These are phyloP conservation scores for Globia sparganii DNA, from an alignment of 2,888 invertebrate species.

Conservation along the genomic window DNA sequence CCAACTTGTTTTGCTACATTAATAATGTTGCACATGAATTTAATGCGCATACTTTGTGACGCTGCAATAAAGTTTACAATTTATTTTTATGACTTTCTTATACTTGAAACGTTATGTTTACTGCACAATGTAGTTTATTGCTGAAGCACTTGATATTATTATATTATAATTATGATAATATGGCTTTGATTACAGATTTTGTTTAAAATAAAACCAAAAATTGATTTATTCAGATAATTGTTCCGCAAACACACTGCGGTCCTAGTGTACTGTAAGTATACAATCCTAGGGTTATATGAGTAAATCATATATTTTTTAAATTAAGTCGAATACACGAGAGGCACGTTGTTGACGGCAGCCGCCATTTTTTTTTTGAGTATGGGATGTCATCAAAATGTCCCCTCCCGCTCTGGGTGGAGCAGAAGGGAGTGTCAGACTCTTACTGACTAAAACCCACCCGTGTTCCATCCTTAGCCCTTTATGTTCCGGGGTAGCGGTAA, in stretches of 20 bases:
- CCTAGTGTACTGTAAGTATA: neutral
- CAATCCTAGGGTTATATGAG: neutral
- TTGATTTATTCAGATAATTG: neutral
- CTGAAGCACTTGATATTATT: constrained; percentile 17
- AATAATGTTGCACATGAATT: constrained; percentile 53
- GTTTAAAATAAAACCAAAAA: neutral
- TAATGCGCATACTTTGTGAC: constrained; percentile 51
- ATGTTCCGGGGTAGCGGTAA: too few relatives aligned
- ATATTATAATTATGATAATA: neutral
- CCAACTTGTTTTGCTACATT: constrained; percentile 33
- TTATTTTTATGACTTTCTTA: constrained; percentile 60
- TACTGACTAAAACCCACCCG: too few relatives aligned
- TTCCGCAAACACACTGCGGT: neutral
- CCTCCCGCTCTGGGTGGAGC: too few relatives aligned
- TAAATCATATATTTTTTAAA: too few relatives aligned
- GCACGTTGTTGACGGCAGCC: too few relatives aligned
- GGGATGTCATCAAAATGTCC: too few relatives aligned
- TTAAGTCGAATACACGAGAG: too few relatives aligned
- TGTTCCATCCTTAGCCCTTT: too few relatives aligned
- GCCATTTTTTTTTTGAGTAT: too few relatives aligned
- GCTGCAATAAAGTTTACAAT: constrained; percentile 56
- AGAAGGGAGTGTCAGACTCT: too few relatives aligned
- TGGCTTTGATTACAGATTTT: neutral
- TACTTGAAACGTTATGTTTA: constrained; percentile 48
- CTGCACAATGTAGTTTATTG: constrained; percentile 46